These are phyloP conservation scores for Pyrgilauda ruficollis DNA, from an alignment of 2,113 vertebrate species.

Conservation along the genomic window DNA sequence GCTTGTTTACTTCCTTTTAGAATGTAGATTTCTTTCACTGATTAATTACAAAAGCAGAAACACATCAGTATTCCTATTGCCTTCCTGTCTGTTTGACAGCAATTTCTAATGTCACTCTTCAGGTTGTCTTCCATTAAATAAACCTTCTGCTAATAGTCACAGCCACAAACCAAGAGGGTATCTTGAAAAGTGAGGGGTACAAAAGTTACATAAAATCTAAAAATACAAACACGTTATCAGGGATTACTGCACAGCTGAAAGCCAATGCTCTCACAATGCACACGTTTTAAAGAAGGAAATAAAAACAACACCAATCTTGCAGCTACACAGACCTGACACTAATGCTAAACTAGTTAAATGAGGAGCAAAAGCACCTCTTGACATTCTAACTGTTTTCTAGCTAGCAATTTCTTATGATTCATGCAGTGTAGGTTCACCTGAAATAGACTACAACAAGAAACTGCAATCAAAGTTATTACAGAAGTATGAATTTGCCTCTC, in stretches of 20 bases:
- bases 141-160: not conserved
- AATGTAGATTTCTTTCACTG: not conserved
- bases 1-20: not conserved
- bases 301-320: not conserved
- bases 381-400: not conserved
- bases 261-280: not conserved
- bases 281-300: not conserved
- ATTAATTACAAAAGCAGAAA: not conserved
- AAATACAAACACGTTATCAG: not conserved
- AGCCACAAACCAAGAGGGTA: not conserved
- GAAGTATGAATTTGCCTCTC: not conserved
- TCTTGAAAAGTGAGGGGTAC: not conserved
- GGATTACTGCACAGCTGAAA: not conserved
- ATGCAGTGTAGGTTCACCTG: not conserved
- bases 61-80: not conserved
- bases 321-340: not conserved
- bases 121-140: not conserved
- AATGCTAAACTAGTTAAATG: not conserved
- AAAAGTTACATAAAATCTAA: not conserved
- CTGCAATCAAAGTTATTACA: not conserved
- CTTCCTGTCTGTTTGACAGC: not conserved
- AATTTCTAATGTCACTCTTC: not conserved
- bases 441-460: slow-evolving; percentile 1
- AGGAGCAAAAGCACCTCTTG: slow-evolving; percentile 13
- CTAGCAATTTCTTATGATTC: slow-evolving; percentile 1